Percentiles rank a stretch among this genome's conserved stretches.
Evolutionary conservation across 2,797 vertebrate genomes (phyloP).

Genomic region (Bradypodion ventrale): DNA sequence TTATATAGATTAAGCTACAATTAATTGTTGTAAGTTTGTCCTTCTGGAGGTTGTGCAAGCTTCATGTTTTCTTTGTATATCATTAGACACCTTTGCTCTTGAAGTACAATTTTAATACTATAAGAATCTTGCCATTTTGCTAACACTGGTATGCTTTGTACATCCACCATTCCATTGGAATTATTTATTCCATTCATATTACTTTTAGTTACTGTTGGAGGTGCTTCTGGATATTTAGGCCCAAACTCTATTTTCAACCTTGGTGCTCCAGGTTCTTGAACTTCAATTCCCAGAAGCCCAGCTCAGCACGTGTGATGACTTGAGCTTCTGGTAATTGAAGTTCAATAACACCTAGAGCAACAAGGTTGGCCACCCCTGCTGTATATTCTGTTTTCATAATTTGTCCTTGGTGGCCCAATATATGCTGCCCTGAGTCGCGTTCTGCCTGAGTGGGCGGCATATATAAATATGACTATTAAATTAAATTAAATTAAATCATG

Average conservation of each 20-base stretch:
- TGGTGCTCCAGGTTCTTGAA: too few species aligned
- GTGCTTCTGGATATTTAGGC: constrained; percentile 93
- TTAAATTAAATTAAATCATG: too few species aligned
- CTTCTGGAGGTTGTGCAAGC: constrained; percentile 99
- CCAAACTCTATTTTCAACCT: constrained; percentile 99
- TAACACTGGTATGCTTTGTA: constrained; percentile 98
- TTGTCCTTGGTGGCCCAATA: constrained; percentile 97
- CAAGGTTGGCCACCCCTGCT: too few species aligned
- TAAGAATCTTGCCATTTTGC: constrained; percentile 99
- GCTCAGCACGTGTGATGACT: too few species aligned
- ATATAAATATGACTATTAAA: too few species aligned
- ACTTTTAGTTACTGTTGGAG: constrained; percentile 98
- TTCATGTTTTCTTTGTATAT: constrained; percentile 99
- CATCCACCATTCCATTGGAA: constrained; percentile 98
- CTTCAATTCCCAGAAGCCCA: too few species aligned
- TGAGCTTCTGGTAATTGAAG: too few species aligned
- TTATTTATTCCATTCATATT: constrained; percentile 99
- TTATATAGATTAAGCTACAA: constrained; percentile 84
- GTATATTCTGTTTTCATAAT: constrained; percentile 99
- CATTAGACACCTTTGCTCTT: constrained; percentile 99
- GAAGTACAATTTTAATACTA: constrained; percentile 99
- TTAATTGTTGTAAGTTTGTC: constrained; percentile 98
- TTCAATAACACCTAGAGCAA: too few species aligned
- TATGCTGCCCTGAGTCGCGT: too few species aligned
- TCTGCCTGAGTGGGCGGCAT: too few species aligned